phyloP scores from a whole-genome alignment of 2,797 vertebrate species.

The Loris lydekkerianus region DNA sequence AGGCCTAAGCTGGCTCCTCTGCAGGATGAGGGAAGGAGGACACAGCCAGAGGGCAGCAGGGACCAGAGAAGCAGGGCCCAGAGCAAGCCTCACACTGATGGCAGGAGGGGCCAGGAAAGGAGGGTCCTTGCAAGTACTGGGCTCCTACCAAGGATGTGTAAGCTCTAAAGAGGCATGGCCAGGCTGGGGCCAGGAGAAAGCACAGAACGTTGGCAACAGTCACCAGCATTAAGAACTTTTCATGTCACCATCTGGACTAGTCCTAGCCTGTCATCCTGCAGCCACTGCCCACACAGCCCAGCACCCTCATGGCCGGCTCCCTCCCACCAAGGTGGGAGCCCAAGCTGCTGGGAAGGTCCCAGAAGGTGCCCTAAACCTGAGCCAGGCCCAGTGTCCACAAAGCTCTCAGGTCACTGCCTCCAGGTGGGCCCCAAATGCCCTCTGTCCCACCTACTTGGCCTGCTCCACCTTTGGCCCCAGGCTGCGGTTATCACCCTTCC shows the following conservation, averaged over 20 bases:
- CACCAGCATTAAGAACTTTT: too few relatives aligned
- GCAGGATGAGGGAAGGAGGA: neutral
- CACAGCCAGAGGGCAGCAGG: neutral
- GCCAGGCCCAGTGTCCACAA: neutral
- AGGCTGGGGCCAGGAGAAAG: neutral
- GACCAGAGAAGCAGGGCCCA: too few relatives aligned
- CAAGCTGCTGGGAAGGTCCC: neutral
- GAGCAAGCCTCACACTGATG: too few relatives aligned
- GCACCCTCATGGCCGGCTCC: too few relatives aligned
- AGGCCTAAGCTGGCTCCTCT: neutral
- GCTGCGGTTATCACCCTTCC: too few relatives aligned
- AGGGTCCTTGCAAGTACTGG: neutral
- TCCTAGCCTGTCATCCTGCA: neutral
- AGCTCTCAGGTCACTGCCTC: neutral
- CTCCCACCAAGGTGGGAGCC: neutral
- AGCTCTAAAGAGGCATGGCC: neutral
- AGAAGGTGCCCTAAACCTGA: neutral
- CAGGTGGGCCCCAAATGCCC: neutral
- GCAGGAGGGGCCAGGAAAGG: neutral
- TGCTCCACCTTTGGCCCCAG: neutral
- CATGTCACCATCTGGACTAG: neutral
- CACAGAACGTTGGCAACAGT: rapidly evolving
- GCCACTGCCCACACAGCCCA: neutral
- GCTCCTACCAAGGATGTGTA: rapidly evolving
- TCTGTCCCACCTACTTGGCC: neutral